Evolutionary conservation across 2,888 invertebrate genomes (phyloP), one percentile per base, ranked within the genome.

Genomic region (Leptopilina syphax): DNA sequence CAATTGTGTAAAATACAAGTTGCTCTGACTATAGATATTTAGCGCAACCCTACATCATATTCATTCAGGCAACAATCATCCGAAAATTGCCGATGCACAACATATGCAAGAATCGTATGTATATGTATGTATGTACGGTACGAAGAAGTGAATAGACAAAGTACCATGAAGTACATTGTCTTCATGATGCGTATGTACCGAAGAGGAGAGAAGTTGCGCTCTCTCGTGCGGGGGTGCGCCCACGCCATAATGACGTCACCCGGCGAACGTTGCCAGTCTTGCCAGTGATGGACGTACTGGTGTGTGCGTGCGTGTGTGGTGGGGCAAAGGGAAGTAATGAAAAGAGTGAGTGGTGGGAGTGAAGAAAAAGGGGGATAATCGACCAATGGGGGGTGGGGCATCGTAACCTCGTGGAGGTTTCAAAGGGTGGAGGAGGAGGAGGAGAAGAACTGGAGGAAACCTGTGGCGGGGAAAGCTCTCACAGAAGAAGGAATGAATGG

Each of bases 171-270:
- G 70, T 65, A 77, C 79, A 65, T 81, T 77, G 60, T 44, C 79
- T 77, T 44, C 77, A 77, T 54, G 57, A 27, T 70, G 77, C 77
- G 66, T 63, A 60, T 70, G 47, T 65, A 7, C 60, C 44, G 66
- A 68, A 67, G 34, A 67, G 34, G 79, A 81, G 80, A 79, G 78
- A 80, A 80, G 82, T 81, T 50, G 78, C 82, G 82, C 77, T 78
- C 80, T 86, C 84, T 87, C 81, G 85, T 86, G 90, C 87, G 90
- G 90, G 90, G 90, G 90, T 90, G 90, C 91, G 90, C 91, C 91
- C 90, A 90, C 91, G 89, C 89, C 81, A 34, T 3, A 86, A 82
- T 91, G 91, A 91, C 91, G 91, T 91, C 91, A 91, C 84, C 86
- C 86, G 85, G 89, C 89, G 89, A 90, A 89, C 90, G 88, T 88